Evolutionary conservation across 2,888 invertebrate genomes (phyloP).

Genomic region (Melipona beecheii): DNA sequence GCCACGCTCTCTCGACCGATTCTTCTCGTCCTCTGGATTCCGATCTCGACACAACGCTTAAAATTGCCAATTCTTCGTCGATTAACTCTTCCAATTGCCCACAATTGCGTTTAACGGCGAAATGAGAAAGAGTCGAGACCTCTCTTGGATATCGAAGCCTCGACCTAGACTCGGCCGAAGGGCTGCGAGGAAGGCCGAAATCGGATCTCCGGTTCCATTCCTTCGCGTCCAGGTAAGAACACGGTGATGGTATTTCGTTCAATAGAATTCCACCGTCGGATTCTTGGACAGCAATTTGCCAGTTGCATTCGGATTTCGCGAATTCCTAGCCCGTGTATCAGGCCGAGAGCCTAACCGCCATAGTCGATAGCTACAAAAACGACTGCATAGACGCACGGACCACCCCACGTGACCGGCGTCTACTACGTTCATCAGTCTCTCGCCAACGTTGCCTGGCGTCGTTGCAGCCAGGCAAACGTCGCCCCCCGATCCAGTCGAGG

Average conservation of each 20-base stretch:
- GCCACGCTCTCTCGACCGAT: not conserved
- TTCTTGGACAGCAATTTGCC: slow-evolving; percentile 81
- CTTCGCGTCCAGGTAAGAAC: slow-evolving; percentile 78
- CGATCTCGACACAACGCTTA: not conserved
- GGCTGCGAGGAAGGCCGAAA: slow-evolving; percentile 63
- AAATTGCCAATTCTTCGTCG: not conserved
- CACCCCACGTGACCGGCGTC: slow-evolving; percentile 73
- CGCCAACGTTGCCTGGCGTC: not conserved
- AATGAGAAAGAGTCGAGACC: slow-evolving; percentile 26
- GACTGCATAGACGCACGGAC: slow-evolving; percentile 74
- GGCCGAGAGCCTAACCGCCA: slow-evolving; percentile 69
- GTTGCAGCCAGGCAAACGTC: not conserved
- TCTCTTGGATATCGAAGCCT: slow-evolving; percentile 16
- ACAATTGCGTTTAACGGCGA: no score
- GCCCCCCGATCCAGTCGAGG: slow-evolving; percentile 16
- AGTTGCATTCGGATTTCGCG: slow-evolving; percentile 80
- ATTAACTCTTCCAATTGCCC: no score
- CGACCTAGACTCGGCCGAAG: slow-evolving; percentile 35
- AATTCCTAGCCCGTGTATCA: slow-evolving; percentile 81
- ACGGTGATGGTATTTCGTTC: slow-evolving; percentile 79
- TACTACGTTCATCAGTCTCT: slow-evolving; percentile 62
- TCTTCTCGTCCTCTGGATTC: not conserved
- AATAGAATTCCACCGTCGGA: slow-evolving; percentile 79
- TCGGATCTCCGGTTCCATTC: slow-evolving; percentile 74
- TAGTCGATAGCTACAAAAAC: slow-evolving; percentile 75